A percentile compares a stretch with the other conserved stretches of the same genome.
Conservation (phyloP, 2,113 vertebrate genomes). For the Pandion haliaetus region DNA sequence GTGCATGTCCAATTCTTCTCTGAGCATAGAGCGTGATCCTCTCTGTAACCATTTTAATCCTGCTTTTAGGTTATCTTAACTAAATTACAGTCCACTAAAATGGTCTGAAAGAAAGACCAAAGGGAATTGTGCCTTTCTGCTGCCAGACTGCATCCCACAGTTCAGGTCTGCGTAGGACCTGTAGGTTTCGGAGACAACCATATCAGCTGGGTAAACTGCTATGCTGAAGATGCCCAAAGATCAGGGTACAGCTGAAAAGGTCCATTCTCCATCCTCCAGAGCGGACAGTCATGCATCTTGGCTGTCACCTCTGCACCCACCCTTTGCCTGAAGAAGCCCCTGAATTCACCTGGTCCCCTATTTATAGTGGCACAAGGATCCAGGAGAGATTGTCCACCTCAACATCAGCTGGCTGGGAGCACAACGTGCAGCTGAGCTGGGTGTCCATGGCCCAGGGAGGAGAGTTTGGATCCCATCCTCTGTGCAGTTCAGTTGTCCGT, state of each 20-base stretch:
- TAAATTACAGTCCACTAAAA: background rate
- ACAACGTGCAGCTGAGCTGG: background rate
- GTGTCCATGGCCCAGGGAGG: background rate
- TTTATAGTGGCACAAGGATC: background rate
- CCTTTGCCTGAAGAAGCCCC: background rate
- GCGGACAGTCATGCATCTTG: background rate
- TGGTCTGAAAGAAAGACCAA: background rate
- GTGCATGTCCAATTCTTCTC: fast-evolving
- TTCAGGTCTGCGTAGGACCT: background rate
- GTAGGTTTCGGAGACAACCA: background rate
- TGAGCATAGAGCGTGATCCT: background rate
- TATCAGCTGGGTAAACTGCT: background rate
- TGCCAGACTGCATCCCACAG: background rate
- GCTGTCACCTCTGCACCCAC: background rate
- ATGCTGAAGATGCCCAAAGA: background rate
- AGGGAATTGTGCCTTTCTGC: background rate
- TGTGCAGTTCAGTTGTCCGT: background rate
- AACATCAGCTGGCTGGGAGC: background rate
- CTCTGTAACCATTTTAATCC: background rate
- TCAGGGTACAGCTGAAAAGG: background rate
- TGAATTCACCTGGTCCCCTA: background rate
- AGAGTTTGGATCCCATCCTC: background rate
- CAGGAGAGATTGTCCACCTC: background rate
- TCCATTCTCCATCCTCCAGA: background rate
- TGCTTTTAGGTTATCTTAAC: background rate